Conservation (phyloP, 2,797 vertebrate species). For the Pseudopleuronectes americanus region DNA sequence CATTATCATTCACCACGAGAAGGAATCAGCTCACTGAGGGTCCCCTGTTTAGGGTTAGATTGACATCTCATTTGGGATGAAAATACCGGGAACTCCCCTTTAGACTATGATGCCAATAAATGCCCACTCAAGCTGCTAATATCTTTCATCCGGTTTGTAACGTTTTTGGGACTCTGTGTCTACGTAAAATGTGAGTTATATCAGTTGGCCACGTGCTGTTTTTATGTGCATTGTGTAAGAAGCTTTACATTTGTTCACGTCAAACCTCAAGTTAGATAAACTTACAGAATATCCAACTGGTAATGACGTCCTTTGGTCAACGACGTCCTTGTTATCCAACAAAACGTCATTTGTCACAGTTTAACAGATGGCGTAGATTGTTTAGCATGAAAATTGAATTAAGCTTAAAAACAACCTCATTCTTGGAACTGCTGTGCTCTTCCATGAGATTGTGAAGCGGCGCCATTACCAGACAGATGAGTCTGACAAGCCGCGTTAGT, state of each 20-base stretch:
- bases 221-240: not conserved
- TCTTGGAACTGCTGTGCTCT: constrained; percentile 16
- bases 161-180: constrained; percentile 4
- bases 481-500: constrained; percentile 31
- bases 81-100: constrained; percentile 65
- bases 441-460: constrained; percentile 40
- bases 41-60: constrained; percentile 67
- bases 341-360: constrained; percentile 28
- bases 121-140: constrained; percentile 56
- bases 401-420: constrained; percentile 10
- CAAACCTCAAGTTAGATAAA: not conserved
- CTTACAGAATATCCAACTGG: not conserved
- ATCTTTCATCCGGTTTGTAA: constrained; percentile 25
- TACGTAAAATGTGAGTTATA: not conserved
- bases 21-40: constrained; percentile 69
- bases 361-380: not conserved
- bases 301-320: not conserved
- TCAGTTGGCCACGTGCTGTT: not conserved
- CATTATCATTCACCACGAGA: constrained; percentile 82
- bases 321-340: constrained; percentile 5
- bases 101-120: constrained; percentile 66
- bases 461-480: constrained; percentile 43
- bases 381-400: constrained; percentile 24
- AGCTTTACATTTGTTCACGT: constrained; percentile 2
- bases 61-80: constrained; percentile 79